Base-by-base conservation (phyloP, 2,888 invertebrate genomes). In the Volucella inflata region DNA sequence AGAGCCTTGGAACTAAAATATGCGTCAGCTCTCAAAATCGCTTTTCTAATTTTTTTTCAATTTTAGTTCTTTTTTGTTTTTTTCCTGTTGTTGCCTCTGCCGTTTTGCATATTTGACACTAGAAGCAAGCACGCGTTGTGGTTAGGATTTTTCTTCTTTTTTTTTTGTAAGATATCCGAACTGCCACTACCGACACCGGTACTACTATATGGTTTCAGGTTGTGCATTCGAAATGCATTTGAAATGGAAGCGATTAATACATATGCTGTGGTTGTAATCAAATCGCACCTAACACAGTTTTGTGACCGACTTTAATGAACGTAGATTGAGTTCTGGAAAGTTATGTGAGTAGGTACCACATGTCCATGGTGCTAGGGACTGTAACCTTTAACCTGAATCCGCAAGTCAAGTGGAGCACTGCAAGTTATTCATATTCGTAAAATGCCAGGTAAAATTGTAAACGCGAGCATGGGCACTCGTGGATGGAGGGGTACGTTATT, bases 191-290 rank as follows among this genome's bases (percentile, higher is more conserved):
- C 21, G 4, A 9, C 10, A 50, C 12, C 44, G 50, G 59, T 38
- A 57, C 62, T 42, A 30, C 10, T 40, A 38, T 21, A 44, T 17
- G 51, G 53, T 48, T 62, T 62, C 11, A 51, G 48, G 59, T 70
- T 64, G 44, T 30, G 14, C 64, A 76, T 67, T 71, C 2, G 71
- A 36, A 76, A 55, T 82, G 76, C 59, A 71, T 81, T 71, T 46
- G 40, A 77, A 76, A 76, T 82, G 60, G 38, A 71, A 65, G 51
- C 65, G 81, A 76, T 76, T 76, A 76, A 82, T 76, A 76, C 51
- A 76, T 60, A 53, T 53, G 65, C 42, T 51, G 71, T 30, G 6
- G 30, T 30, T 82, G 81, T 82, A 82, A 76, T 76, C 81, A 82
- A 82, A 64, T 75, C 59, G 57, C 64, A 75, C 76, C 81, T 76